phyloP scores from a whole-genome alignment of 2,797 vertebrate species.

The Neosilurus mollespiculum region DNA sequence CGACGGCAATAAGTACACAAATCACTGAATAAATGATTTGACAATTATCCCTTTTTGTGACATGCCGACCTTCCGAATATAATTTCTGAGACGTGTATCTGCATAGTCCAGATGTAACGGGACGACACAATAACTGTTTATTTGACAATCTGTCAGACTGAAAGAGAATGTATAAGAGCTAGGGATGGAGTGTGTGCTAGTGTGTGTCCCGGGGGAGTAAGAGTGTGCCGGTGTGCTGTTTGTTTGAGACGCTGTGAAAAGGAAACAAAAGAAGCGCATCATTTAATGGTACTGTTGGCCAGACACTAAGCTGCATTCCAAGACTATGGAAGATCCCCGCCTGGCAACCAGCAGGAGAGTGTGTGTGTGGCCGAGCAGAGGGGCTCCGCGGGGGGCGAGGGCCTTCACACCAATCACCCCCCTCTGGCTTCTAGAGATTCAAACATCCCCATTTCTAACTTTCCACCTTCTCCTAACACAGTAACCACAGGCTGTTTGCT shows the following conservation, averaged over 20 bases:
- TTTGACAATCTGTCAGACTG: slow-evolving; percentile 5
- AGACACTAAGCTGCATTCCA: slow-evolving; percentile 75
- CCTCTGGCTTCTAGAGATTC: neutral
- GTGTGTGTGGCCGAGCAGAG: slow-evolving; percentile 70
- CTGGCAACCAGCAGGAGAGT: slow-evolving; percentile 61
- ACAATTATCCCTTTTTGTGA: neutral
- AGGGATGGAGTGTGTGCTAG: slow-evolving; percentile 42
- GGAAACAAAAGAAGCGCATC: slow-evolving; percentile 67
- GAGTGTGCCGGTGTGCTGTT: slow-evolving; percentile 71
- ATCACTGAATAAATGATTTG: neutral
- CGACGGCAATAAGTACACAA: neutral
- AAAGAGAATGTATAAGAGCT: slow-evolving; percentile 22
- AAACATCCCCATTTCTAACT: neutral
- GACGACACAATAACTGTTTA: neutral
- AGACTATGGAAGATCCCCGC: slow-evolving; percentile 59
- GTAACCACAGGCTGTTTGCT: neutral
- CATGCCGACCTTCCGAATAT: neutral
- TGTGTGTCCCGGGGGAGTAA: slow-evolving; percentile 51
- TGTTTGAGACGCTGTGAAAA: slow-evolving; percentile 66
- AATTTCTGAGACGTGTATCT: neutral
- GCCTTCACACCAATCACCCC: slow-evolving; percentile 26
- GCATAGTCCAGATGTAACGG: slow-evolving; percentile 1
- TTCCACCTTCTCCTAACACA: neutral
- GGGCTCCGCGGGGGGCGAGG: slow-evolving; percentile 64
- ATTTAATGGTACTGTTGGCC: slow-evolving; percentile 69